Evolutionary conservation across 1,140 invertebrate genomes (phyloP).

Genomic region (Polypedilum vanderplanki): DNA sequence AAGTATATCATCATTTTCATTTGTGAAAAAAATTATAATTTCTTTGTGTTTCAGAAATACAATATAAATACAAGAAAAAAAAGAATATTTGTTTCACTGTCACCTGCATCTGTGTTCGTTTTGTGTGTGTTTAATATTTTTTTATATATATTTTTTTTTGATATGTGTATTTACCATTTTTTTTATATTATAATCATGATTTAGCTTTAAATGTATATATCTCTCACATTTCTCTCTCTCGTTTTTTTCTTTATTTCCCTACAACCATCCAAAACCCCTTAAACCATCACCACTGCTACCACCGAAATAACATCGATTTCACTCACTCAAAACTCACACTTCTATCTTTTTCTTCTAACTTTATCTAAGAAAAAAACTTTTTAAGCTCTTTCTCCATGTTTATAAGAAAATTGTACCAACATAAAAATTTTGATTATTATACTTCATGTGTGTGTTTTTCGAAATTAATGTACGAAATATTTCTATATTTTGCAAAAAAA

Average conservation of each 20-base stretch:
- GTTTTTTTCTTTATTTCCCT: background rate
- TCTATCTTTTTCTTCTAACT: background rate
- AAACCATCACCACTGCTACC: background rate
- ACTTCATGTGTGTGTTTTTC: background rate
- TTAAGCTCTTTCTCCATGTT: background rate
- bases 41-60: conserved; percentile 1
- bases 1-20: too few relatives aligned
- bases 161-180: conserved; percentile 1
- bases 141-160: background rate
- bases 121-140: background rate
- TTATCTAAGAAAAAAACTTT: background rate
- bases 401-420: background rate
- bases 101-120: conserved; percentile 27
- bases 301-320: background rate
- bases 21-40: background rate
- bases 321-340: background rate
- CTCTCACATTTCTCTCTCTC: background rate
- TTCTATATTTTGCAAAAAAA: too few relatives aligned
- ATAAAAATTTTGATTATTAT: conserved; percentile 9
- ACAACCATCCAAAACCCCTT: background rate
- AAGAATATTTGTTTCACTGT: conserved; percentile 3
- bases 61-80: conserved; percentile 11
- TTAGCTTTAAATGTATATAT: background rate
- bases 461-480: too few relatives aligned
- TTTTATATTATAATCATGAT: too few relatives aligned